Conservation (phyloP, 2,113 vertebrate genomes). For the Isurus oxyrinchus region DNA sequence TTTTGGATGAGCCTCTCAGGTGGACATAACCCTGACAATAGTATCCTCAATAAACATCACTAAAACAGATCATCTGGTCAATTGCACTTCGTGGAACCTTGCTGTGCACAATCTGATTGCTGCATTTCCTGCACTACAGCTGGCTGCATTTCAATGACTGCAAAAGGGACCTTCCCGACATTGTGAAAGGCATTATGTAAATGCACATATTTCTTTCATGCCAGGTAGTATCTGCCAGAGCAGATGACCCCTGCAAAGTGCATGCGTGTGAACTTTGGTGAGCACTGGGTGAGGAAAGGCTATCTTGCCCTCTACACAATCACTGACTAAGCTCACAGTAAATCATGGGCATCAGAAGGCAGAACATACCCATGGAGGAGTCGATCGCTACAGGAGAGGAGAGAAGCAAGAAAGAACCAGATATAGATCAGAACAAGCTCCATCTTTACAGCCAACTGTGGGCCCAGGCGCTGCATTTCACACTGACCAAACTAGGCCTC, state of each 20-base stretch:
- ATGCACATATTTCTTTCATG: neutral
- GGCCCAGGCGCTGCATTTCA: neutral
- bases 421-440: neutral
- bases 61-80: neutral
- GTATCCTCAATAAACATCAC: neutral
- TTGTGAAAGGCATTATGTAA: neutral
- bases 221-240: neutral
- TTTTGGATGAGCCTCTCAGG: neutral
- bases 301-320: neutral
- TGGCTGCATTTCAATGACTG: neutral
- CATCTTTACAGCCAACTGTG: too few relatives aligned
- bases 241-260: neutral
- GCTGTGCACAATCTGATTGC: neutral
- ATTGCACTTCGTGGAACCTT: neutral
- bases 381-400: neutral
- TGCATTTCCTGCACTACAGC: neutral
- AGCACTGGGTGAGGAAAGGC: neutral
- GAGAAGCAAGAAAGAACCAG: too few relatives aligned
- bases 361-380: neutral
- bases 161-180: neutral
- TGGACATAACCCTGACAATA: neutral
- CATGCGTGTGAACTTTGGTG: neutral
- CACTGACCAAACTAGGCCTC: neutral
- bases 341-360: neutral
- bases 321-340: neutral